These are phyloP conservation scores for Ptychadena robeensis DNA, from an alignment of 2,797 vertebrate species.

Conservation along the genomic window DNA sequence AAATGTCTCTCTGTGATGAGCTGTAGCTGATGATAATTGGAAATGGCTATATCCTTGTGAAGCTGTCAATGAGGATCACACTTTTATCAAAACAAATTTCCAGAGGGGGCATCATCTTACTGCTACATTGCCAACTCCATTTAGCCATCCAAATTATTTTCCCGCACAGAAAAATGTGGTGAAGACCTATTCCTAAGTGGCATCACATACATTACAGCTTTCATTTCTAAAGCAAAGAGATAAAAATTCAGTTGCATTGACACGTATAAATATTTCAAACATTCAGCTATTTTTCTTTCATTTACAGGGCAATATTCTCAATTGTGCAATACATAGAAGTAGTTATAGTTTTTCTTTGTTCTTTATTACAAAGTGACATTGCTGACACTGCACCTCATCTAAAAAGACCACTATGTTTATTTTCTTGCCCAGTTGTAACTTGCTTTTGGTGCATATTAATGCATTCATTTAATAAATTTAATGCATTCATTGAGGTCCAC, in stretches of 20 bases:
- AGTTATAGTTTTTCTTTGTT: too few relatives aligned
- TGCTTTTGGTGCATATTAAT: too few relatives aligned
- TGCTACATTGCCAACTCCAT: conserved; percentile 14
- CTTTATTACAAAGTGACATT: too few relatives aligned
- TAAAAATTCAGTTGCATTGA: background rate
- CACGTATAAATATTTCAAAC: background rate
- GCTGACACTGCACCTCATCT: too few relatives aligned
- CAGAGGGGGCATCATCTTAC: conserved; percentile 31
- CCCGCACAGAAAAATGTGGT: conserved; percentile 8
- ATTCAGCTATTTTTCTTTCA: too few relatives aligned
- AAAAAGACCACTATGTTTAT: too few relatives aligned
- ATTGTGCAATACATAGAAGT: too few relatives aligned
- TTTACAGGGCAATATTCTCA: background rate
- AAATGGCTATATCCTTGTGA: conserved; percentile 25
- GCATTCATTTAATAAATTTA: too few relatives aligned
- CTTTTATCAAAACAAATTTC: conserved; percentile 34
- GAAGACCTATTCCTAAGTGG: background rate
- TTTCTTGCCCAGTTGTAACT: too few relatives aligned
- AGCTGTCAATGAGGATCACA: conserved; percentile 35
- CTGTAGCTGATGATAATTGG: conserved; percentile 38
- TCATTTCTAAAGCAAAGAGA: background rate
- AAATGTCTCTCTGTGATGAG: conserved; percentile 19
- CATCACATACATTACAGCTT: background rate
- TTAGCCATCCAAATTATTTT: conserved; percentile 24
- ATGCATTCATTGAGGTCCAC: too few relatives aligned